Evolutionary conservation across 2,797 vertebrate genomes (phyloP), one percentile per base, ranked within the genome.

Genomic region (Numenius phaeopus): DNA sequence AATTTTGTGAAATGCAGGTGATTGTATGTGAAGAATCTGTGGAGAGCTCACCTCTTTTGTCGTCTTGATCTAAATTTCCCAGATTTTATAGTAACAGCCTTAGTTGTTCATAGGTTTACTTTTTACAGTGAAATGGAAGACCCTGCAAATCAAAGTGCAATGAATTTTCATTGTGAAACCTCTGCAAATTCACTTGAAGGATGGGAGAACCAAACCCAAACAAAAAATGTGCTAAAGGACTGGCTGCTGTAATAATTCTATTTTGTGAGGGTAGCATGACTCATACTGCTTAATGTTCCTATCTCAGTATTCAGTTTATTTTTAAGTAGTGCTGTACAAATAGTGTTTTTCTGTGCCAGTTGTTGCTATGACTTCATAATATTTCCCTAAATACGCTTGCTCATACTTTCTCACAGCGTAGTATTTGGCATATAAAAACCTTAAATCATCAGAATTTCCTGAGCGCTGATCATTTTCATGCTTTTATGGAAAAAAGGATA

Each of bases 331-430:
- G 50, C 92, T 97, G 92, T 96, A 96, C 89, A 95, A 96, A 86
- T 89, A 94, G 85, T 95, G 91, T 75, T 93, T 97, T 98, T 97
- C 78, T 90, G 23, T 92, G 81, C 88, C 95, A 95, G 95, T 92
- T 96, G 98, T 98, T 98, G 95, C 98, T 96, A 98, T 98, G 98
- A 96, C 97, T 97, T 93, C 98, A 97, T 90, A 98, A 98, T 97
- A 97, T 98, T 98, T 98, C 94, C 92, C 95, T 93, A 95, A 92
- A 96, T 97, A 95, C 95, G 95, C 97, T 97, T 97, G 95, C 95
- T 98, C 95, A 94, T 97, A 87, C 94, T 98, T 97, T 98, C 97
- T 97, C 96, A 98, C 95, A 96, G 94, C 77, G 15, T 50, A 92
- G 66, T 84, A 50, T 94, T 94, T 90, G 80, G 86, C 67, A 11